Evolutionary conservation across 2,797 vertebrate genomes (phyloP), one percentile per base, ranked within the genome.

Genomic region (Otolemur crassicaudatus): DNA sequence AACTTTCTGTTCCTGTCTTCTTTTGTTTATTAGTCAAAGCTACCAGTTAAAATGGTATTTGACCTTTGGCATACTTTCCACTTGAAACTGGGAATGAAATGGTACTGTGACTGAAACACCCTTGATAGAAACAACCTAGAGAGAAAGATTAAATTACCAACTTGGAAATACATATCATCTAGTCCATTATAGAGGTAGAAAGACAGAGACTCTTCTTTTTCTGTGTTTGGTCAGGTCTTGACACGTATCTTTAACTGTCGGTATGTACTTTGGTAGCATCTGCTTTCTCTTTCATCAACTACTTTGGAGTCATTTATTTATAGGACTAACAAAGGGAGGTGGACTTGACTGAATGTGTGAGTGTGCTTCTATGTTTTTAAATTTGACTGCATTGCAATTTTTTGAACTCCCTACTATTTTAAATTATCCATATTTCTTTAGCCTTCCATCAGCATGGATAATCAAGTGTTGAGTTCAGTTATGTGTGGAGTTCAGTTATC

Each of bases 381-480:
- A 67, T 91, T 70, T 87, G 17, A 83, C 43, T 70, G 23, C 7
- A 61, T 34, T 65, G 17, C 23, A 70, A 43, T 93, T 91, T 97
- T 93, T n/a, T 91, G 37, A 92, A 90, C 60, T 90, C 53, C 3
- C n/a, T 91, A 70, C 31, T 34, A 82, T 90, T 96, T 97, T 93
- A 70, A 46, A 49, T 96, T 92, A 91, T 77, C 70, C 22, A 81
- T 63, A 43, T 67, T 63, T 96, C 82, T 75, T 27, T 63, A 46
- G 37, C 17, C 43, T 91, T 90, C 27, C 31, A 56, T 89, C 40
- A 97, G n/a, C 25, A 7, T 86, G 43, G 53, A 91, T 91, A 96
- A 95, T 76, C 43, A 94, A 84, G 34, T 63, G 61, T 63, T 49
- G 27, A 58, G 29, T 56, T 77, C 83, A 95, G 34, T 92, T 94